A percentile compares a stretch with the other conserved stretches of the same genome.
Conservation (phyloP, 2,113 vertebrate genomes). For the Cyanoderma ruficeps region DNA sequence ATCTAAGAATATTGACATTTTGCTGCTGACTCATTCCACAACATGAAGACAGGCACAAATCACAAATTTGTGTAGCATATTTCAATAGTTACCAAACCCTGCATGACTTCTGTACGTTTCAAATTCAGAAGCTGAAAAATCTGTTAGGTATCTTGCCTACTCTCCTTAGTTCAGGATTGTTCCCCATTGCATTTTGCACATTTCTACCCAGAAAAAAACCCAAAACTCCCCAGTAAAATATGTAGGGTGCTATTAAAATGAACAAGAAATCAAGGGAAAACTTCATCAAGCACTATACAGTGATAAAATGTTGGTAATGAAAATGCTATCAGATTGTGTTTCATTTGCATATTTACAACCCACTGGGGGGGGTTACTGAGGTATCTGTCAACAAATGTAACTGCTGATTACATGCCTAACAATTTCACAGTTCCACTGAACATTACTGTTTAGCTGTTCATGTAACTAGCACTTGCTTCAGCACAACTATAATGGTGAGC, state of each 20-base stretch:
- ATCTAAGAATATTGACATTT: not conserved
- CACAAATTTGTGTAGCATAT: not conserved
- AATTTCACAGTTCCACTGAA: constrained; percentile 3
- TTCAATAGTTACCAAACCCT: not conserved
- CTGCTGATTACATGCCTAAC: not conserved
- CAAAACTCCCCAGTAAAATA: not conserved
- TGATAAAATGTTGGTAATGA: not conserved
- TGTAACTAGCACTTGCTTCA: not conserved
- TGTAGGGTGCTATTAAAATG: not conserved
- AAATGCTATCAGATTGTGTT: not conserved
- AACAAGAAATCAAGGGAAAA: not conserved
- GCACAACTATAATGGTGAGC: not conserved
- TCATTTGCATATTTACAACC: constrained; percentile 2
- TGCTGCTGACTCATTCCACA: not conserved
- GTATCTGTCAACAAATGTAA: constrained; percentile 16
- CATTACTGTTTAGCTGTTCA: not conserved
- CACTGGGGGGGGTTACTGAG: not conserved
- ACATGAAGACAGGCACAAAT: not conserved
- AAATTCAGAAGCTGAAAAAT: not conserved
- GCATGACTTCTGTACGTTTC: not conserved
- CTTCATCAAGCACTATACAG: not conserved
- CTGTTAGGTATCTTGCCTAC: not conserved
- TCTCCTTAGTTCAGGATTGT: not conserved
- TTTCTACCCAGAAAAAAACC: not conserved
- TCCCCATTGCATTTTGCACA: not conserved